These are phyloP conservation scores for Acrocephalus kingi DNA, from an alignment of 2,113 vertebrate genomes.

Conservation along the genomic window DNA sequence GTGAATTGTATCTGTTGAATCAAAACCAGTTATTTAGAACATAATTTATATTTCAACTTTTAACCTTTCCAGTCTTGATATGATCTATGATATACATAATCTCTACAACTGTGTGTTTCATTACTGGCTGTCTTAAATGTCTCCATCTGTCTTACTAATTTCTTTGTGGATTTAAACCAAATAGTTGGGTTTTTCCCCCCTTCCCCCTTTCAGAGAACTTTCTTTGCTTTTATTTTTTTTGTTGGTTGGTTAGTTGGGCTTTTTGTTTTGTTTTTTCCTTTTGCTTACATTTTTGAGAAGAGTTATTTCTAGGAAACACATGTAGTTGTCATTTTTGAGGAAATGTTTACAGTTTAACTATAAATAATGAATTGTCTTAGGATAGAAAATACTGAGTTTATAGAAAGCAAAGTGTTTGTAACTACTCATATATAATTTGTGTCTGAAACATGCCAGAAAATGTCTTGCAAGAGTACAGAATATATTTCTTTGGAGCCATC, in stretches of 20 bases:
- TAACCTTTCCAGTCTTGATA: background rate
- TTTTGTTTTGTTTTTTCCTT: background rate
- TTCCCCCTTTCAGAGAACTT: fast-evolving
- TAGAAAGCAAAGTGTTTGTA: background rate
- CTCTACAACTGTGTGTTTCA: background rate
- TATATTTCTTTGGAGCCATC: background rate
- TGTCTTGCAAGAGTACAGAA: background rate
- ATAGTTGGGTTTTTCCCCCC: fast-evolving
- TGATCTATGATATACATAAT: background rate
- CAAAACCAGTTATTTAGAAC: background rate
- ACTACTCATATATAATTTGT: background rate
- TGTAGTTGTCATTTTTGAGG: background rate
- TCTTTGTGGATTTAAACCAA: background rate
- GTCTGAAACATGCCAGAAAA: background rate
- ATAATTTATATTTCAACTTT: background rate
- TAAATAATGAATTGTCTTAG: background rate
- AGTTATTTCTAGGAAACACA: background rate
- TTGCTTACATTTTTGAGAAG: background rate
- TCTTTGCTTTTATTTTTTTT: background rate
- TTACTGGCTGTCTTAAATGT: background rate
- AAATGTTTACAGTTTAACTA: background rate
- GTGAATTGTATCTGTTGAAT: background rate
- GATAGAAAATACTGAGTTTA: background rate
- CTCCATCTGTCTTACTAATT: background rate
- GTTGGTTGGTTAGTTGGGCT: too few relatives aligned